Conservation (phyloP, 2,113 vertebrate genomes). For the Mobula hypostoma region DNA sequence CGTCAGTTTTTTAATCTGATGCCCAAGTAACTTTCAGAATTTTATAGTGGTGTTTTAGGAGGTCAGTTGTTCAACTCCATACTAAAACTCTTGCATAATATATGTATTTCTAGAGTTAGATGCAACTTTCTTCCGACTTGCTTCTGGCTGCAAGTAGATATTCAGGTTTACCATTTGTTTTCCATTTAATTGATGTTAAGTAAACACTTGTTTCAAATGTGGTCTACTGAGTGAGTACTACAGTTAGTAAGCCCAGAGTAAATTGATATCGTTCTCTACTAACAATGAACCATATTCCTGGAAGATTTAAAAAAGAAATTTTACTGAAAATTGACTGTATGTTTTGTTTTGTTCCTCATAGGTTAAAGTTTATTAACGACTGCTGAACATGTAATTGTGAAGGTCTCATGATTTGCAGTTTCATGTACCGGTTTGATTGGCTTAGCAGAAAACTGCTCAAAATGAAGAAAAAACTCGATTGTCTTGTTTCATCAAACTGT, state of each 20-base stretch:
- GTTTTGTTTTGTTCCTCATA: background rate
- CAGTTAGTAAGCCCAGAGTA: background rate
- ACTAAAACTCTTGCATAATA: background rate
- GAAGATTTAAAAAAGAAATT: background rate
- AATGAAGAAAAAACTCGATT: background rate
- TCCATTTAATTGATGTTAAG: background rate
- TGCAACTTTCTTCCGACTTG: background rate
- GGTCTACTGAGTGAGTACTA: background rate
- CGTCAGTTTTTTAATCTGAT: background rate
- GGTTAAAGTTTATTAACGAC: background rate
- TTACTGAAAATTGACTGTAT: background rate
- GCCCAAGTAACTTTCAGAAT: background rate
- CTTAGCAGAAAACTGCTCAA: background rate
- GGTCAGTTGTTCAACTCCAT: background rate
- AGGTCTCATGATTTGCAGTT: background rate
- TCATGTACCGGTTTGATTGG: background rate
- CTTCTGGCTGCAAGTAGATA: background rate
- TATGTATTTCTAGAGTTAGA: background rate
- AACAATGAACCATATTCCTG: background rate
- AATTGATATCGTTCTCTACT: background rate
- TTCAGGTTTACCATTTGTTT: background rate
- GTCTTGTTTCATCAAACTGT: background rate
- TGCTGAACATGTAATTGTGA: background rate
- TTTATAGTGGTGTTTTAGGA: background rate
- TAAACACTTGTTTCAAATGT: background rate